Evolutionary conservation across 2,888 invertebrate genomes (phyloP).

Genomic region (Corbicula japonica): DNA sequence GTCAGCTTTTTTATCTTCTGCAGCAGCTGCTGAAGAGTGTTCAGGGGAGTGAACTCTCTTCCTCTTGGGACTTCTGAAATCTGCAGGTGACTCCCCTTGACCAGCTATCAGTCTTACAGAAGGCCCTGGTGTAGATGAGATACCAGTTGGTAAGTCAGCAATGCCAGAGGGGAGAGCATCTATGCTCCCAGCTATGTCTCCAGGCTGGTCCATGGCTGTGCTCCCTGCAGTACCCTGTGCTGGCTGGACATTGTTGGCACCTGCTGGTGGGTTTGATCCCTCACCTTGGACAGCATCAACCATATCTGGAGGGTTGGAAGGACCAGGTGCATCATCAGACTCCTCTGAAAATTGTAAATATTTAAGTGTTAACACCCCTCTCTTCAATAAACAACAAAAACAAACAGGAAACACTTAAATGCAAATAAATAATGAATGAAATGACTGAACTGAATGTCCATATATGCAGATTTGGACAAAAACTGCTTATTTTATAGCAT

Average conservation of each 20-base stretch:
- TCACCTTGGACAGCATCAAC: background rate
- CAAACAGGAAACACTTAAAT: background rate
- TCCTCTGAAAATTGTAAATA: no score
- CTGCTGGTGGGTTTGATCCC: background rate
- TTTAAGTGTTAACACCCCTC: background rate
- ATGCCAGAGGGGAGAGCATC: background rate
- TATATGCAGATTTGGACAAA: background rate
- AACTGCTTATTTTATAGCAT: no score
- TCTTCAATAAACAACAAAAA: background rate
- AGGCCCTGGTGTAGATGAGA: slow-evolving; percentile 2
- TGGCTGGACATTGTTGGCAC: background rate
- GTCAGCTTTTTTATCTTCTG: slow-evolving; percentile 16
- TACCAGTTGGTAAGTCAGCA: background rate
- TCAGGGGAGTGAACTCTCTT: slow-evolving; percentile 70
- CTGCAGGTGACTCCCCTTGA: slow-evolving; percentile 62
- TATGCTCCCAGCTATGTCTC: no score
- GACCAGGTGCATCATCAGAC: no score
- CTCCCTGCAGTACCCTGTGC: background rate
- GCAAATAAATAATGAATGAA: background rate
- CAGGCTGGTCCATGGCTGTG: no score
- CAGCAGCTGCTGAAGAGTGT: slow-evolving; percentile 39
- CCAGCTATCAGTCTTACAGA: slow-evolving; percentile 33
- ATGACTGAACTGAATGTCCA: background rate
- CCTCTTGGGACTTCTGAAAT: slow-evolving; percentile 77
- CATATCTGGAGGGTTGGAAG: background rate